Evolutionary conservation across 1,140 invertebrate species (phyloP).

Genomic region (Magallana angulata): DNA sequence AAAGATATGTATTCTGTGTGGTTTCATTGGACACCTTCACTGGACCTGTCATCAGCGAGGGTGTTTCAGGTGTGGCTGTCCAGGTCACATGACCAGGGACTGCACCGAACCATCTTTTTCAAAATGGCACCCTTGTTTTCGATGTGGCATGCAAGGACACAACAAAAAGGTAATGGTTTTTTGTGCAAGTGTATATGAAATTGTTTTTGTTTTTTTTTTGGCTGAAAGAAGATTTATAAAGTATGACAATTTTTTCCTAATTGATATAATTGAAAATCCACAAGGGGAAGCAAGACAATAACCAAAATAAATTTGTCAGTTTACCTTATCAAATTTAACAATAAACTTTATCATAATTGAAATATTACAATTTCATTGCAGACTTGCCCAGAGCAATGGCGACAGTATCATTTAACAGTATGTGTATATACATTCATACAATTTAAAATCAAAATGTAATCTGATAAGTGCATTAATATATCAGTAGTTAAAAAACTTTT

Average conservation of each 20-base stretch:
- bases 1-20: slow-evolving; percentile 53
- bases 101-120: slow-evolving; percentile 23
- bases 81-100: slow-evolving; percentile 47
- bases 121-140: slow-evolving; percentile 25
- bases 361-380: background rate
- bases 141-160: slow-evolving; percentile 53
- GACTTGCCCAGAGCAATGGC: slow-evolving; percentile 53
- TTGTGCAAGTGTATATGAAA: too few relatives aligned
- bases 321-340: too few relatives aligned
- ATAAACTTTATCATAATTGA: too few relatives aligned
- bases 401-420: slow-evolving; percentile 59
- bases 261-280: background rate
- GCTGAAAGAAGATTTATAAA: too few relatives aligned
- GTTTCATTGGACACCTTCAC: slow-evolving; percentile 41
- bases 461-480: too few relatives aligned
- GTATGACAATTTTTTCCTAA: background rate
- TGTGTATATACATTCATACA: background rate
- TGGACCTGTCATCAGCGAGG: slow-evolving; percentile 41
- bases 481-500: too few relatives aligned
- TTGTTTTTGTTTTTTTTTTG: too few relatives aligned
- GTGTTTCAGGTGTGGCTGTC: slow-evolving; percentile 50
- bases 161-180: slow-evolving; percentile 37
- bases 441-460: too few relatives aligned
- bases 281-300: too few relatives aligned
- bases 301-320: too few relatives aligned